Conservation (phyloP, 1,140 invertebrate genomes). For the Sinella curviseta region DNA sequence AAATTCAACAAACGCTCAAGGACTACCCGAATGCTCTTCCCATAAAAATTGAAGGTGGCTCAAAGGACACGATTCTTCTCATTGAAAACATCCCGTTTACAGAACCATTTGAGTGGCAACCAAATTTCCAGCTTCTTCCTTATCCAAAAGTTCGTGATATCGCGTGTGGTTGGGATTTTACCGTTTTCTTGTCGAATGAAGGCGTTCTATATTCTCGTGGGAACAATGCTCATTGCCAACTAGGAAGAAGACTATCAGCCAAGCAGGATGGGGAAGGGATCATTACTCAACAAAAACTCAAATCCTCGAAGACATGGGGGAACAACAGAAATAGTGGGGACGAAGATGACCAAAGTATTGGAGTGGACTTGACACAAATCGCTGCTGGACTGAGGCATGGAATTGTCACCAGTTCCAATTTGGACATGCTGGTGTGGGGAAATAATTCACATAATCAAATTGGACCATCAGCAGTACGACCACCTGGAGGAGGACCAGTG, state of each 20-base stretch:
- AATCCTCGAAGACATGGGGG: background rate
- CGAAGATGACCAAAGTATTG: background rate
- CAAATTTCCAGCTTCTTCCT: background rate
- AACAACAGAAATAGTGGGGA: background rate
- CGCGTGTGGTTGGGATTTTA: constrained; percentile 1
- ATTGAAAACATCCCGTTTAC: background rate
- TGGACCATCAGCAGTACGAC: constrained; percentile 12
- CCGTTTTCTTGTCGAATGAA: background rate
- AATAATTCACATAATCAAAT: constrained; percentile 38
- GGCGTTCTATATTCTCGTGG: background rate
- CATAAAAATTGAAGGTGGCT: background rate
- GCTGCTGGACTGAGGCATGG: constrained; percentile 43
- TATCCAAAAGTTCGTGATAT: background rate
- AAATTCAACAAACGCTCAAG: background rate
- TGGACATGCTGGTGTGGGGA: constrained; percentile 38
- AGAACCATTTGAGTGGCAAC: background rate
- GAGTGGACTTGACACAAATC: background rate
- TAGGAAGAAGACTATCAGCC: background rate
- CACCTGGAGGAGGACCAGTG: background rate
- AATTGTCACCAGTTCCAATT: constrained; percentile 25
- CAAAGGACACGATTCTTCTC: background rate
- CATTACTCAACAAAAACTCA: no score
- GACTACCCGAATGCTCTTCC: background rate
- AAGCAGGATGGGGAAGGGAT: no score
- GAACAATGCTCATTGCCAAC: background rate